Conservation (phyloP, 2,113 vertebrate genomes). For the Heterochromis multidens region DNA sequence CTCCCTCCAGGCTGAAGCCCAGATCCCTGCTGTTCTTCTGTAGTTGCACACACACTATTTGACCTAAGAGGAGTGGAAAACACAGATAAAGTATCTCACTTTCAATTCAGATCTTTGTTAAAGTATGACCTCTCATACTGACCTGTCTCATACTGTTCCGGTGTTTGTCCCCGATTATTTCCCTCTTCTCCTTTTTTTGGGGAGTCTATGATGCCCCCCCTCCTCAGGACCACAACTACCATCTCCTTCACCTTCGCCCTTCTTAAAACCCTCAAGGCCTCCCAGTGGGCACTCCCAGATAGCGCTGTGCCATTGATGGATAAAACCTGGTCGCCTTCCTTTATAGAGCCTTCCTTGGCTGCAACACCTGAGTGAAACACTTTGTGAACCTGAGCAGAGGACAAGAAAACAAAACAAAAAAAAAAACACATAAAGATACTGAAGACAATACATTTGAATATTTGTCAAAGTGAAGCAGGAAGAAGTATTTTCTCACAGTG, state of each 20-base stretch:
- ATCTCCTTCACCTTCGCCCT: conserved; percentile 58
- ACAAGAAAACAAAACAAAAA: neutral
- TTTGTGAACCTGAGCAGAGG: conserved; percentile 70
- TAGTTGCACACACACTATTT: conserved; percentile 56
- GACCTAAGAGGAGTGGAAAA: conserved; percentile 39
- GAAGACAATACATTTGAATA: neutral
- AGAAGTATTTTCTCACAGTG: conserved; percentile 65
- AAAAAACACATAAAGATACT: neutral
- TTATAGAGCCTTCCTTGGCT: conserved; percentile 74
- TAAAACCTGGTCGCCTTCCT: conserved; percentile 71
- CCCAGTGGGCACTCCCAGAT: conserved; percentile 62
- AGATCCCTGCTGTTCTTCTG: conserved; percentile 73
- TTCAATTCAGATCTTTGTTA: neutral
- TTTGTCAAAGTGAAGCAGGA: neutral
- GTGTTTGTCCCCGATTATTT: neutral
- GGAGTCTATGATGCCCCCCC: neutral
- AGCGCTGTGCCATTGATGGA: conserved; percentile 78
- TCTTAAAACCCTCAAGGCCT: conserved; percentile 70
- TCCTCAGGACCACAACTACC: conserved; percentile 78
- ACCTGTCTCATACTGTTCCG: conserved; percentile 26
- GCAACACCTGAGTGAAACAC: conserved; percentile 74
- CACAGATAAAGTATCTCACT: neutral
- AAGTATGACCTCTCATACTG: conserved; percentile 4
- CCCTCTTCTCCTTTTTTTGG: neutral
- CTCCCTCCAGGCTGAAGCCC: conserved; percentile 80